Evolutionary conservation across 2,888 invertebrate species (phyloP), one percentile per base, ranked within the genome.

Genomic region (Parnassius mnemosyne): DNA sequence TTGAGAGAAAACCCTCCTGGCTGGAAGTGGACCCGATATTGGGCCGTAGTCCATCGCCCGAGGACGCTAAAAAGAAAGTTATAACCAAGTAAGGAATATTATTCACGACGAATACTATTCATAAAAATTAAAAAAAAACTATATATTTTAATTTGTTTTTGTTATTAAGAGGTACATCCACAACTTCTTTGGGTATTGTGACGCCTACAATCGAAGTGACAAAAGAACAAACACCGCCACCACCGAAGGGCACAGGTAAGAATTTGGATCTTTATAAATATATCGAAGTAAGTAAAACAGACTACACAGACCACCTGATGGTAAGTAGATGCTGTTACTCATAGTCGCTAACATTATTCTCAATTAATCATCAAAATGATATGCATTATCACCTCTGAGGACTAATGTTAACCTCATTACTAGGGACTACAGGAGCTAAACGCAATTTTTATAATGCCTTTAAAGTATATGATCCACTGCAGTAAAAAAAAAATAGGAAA

Each of bases 1-100:
- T 89, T 41, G 92, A 92, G 62, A 79, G 88, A 54, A 92, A 92
- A 67, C 83, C 89, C 0, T 92, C 92, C 0, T 92, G 89, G 89
- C 78, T 92, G 0, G 92, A 92, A 44, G 87, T 90, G 1, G 92
- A 92, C 9, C 78, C 85, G 0, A 63, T 68, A 3, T 71, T 74
- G 53, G 87, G 82, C 0, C 81, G 89, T 10, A 91, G 91, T 53
- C 90, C 93, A 0, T 93, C 93, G 0, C 93, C 93, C 0, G 93
- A 93, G 13, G 86, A 89, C 11, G 80, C 84, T 25, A 84, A 76
- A 62, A 87, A 79, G 65, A 85, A 75, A 67, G 79, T 84, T 47
- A 70, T 90, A 58, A 85, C 85, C 11, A 90, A 89, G 91, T 91
- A 73, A 73, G 75, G 16, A 10, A n/a, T 13, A 25, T 34, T 34